Base-by-base conservation (phyloP, 2,888 invertebrate species). In the Rotaria macrura region DNA sequence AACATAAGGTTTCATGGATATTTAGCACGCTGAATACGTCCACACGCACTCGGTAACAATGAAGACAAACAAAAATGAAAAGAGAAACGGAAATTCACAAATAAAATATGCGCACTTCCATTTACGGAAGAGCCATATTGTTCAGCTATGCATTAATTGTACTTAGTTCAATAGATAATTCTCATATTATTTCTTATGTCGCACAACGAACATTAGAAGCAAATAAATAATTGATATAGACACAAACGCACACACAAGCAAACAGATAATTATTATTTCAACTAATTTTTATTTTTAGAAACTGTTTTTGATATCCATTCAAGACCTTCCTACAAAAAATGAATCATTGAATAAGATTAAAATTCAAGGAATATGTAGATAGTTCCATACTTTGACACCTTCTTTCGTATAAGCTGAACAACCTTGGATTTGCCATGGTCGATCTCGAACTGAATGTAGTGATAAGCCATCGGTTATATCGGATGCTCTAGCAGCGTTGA, bases 351-450 rank as follows among this genome's bases (percentile, higher is more conserved):
- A 79, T 5, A 34, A 34, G 1, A 17, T 29, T 65, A 65, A 14
- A 65, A 9, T 4, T 29, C 29, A 65, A 29, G 29, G n/a, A 14
- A 14, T 17, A 14, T 17, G 3, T 17, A 29, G 29, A 29, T 17
- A 29, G 7, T 25, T 2, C 2, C 43, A 10, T 79, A 79, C 92
- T 89, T 90, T 89, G 52, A 99, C 94, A 17, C 99, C 99, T 88
- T 95, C 95, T 0, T 95, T 95, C 83, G 94, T 94, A 0, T 94
- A 93, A 0, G 98, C 99, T 1, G 95, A 95, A 89, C 98, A 99
- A 0, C 96, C 94, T 90, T 98, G 97, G 87, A 99, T 98, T 92
- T 99, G 98, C 99, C 99, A 99, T 29, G 94, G 94, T 72, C 97
- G 93, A 89, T 98, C 97, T 88, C 96, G 94, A 87, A 98, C 94